phyloP scores from a whole-genome alignment of 1,140 invertebrate species.

The Drosophila aff. region DNA sequence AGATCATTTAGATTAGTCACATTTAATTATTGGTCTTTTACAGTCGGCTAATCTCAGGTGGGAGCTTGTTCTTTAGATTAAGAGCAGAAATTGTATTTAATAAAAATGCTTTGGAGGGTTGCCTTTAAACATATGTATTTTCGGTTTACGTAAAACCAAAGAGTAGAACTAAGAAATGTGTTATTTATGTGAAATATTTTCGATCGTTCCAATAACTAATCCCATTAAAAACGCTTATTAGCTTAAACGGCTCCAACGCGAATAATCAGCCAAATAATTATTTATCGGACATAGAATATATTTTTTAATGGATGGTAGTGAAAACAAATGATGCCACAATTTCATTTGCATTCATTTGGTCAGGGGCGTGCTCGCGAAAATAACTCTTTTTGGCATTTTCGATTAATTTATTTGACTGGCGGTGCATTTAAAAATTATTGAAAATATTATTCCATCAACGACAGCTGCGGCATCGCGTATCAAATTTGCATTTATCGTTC shows the following conservation, averaged over 20 bases:
- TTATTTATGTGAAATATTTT: neutral
- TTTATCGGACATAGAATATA: slow-evolving; percentile 20
- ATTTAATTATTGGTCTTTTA: neutral
- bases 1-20: neutral
- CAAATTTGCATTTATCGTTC: slow-evolving; percentile 67
- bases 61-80: too few species aligned
- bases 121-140: too few species aligned
- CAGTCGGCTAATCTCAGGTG: too few species aligned
- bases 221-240: slow-evolving; percentile 7
- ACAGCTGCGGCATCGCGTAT: slow-evolving; percentile 65
- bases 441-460: slow-evolving; percentile 76
- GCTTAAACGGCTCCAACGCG: neutral
- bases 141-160: neutral
- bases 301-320: slow-evolving; percentile 20
- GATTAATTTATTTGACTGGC: slow-evolving; percentile 52
- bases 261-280: slow-evolving; percentile 18
- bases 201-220: neutral
- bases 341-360: slow-evolving; percentile 41
- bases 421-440: slow-evolving; percentile 69
- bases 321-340: slow-evolving; percentile 43
- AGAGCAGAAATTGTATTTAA: neutral
- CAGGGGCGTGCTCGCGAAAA: slow-evolving; percentile 1
- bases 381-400: slow-evolving; percentile 26
- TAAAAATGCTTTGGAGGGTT: neutral
- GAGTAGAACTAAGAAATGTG: too few species aligned